Evolutionary conservation across 2,797 vertebrate species (phyloP).

Genomic region (Acipenser ruthenus): DNA sequence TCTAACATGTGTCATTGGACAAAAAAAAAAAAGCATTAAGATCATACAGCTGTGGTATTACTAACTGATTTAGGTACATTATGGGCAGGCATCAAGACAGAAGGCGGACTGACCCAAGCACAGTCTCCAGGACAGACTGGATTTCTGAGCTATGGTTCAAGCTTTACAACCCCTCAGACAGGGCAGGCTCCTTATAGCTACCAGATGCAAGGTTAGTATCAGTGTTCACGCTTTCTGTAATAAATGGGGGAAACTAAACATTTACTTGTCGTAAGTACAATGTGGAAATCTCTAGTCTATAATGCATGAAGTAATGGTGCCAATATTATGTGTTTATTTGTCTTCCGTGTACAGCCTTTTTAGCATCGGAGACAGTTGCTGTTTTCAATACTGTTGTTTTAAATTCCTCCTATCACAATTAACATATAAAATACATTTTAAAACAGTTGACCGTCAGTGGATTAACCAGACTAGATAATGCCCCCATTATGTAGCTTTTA

Average conservation of each 20-base stretch:
- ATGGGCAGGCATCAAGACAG: constrained; percentile 99
- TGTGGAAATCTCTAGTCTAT: constrained; percentile 18
- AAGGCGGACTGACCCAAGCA: constrained; percentile 89
- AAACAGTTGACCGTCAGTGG: constrained; percentile 46
- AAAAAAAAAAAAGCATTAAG: constrained; percentile 31
- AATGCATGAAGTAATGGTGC: constrained; percentile 50
- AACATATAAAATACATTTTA: constrained; percentile 33
- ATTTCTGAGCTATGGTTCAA: constrained; percentile 93
- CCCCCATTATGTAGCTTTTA: constrained; percentile 31
- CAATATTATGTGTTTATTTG: constrained; percentile 52
- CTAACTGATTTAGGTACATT: constrained; percentile 99
- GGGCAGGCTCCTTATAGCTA: constrained; percentile 98
- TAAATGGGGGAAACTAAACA: constrained; percentile 19
- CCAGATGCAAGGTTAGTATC: constrained; percentile 97
- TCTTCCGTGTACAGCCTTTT: constrained; percentile 44
- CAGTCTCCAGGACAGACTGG: constrained; percentile 93
- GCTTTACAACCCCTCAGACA: constrained; percentile 92
- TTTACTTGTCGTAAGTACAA: background rate
- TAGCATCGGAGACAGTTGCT: constrained; percentile 5
- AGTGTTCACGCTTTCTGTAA: constrained; percentile 12
- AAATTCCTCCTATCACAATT: constrained; percentile 34
- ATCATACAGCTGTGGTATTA: constrained; percentile 94
- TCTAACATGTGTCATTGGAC: too few relatives aligned
- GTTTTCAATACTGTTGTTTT: background rate
- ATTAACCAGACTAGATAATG: constrained; percentile 42